Base-by-base conservation (phyloP, 2,888 invertebrate species). In the Gisinianus flammeolus region DNA sequence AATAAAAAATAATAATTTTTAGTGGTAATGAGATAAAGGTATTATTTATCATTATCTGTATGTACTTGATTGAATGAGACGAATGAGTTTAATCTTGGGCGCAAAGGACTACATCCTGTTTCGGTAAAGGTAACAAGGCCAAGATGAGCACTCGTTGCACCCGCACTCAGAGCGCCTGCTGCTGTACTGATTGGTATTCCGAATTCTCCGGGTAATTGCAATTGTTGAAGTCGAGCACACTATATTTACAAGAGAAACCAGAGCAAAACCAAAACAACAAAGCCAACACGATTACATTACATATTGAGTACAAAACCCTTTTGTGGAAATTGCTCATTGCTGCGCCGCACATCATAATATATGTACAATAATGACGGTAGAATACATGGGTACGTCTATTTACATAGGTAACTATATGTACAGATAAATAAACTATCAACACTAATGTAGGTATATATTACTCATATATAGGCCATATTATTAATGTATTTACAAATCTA, bases 41-140 rank as follows among this genome's bases (percentile, higher is more conserved):
- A n/a, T n/a, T n/a, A n/a, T n/a, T n/a, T n/a, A n/a, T n/a, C n/a
- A n/a, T n/a, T n/a, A n/a, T n/a, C n/a, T n/a, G n/a, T n/a, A 22
- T 66, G 66, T 79, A 81, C 80, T 77, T 75, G 78, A 68, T 78
- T 79, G 44, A 78, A 76, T 56, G 75, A 80, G 66, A 83, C 80
- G 77, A 81, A 82, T 22, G 83, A 82, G 56, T 81, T 80, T 62
- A 83, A 79, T 76, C 83, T 80, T 52, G 80, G 81, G 69, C 83
- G 79, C 75, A 83, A 79, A 58, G 83, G 83, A 78, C 81, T 81
- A 76, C 83, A 83, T 58, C 83, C 83, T 72, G 81, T 56, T 19
- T 84, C 83, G 4, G 81, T 77, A 10, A 81, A 72, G 10, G 82
- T 79, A 52, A 81, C 81, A 64, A 79, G 31, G 62, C 80, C 76